phyloP scores from a whole-genome alignment of 2,113 vertebrate species.

The Suricata suricatta region DNA sequence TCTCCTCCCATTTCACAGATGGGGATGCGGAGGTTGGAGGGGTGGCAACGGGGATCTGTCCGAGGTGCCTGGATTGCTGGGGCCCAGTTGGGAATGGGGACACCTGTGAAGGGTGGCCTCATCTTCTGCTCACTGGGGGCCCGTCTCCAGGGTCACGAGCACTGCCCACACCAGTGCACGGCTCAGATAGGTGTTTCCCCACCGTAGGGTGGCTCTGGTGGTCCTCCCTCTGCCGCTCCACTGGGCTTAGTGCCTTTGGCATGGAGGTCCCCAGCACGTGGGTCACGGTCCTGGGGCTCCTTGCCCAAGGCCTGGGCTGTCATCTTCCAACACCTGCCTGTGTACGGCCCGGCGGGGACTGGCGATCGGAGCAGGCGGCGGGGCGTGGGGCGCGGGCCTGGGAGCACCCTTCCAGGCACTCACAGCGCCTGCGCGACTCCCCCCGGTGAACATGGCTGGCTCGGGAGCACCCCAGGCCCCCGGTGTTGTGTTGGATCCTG shows the following conservation, averaged over 20 bases:
- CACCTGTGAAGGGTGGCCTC: fast-evolving
- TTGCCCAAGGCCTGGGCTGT: fast-evolving
- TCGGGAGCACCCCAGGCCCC: neutral
- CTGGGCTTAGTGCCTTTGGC: neutral
- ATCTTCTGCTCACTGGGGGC: fast-evolving
- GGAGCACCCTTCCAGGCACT: no score
- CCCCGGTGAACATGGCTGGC: neutral
- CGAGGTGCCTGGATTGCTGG: neutral
- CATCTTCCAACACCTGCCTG: neutral
- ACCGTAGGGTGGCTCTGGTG: fast-evolving
- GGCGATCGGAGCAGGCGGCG: neutral
- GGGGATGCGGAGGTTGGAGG: neutral
- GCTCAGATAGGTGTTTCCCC: fast-evolving
- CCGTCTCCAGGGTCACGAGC: neutral
- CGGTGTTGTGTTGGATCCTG: no score
- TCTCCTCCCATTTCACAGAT: neutral
- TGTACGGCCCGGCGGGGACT: neutral
- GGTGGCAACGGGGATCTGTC: neutral
- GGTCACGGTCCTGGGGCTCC: neutral
- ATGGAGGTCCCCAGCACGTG: neutral
- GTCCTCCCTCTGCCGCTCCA: neutral
- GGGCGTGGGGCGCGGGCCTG: no score
- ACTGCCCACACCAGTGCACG: fast-evolving
- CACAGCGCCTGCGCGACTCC: fast-evolving
- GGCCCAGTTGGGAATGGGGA: neutral